Conservation (phyloP, 2,113 vertebrate genomes). For the Tachysurus fulvidraco region DNA sequence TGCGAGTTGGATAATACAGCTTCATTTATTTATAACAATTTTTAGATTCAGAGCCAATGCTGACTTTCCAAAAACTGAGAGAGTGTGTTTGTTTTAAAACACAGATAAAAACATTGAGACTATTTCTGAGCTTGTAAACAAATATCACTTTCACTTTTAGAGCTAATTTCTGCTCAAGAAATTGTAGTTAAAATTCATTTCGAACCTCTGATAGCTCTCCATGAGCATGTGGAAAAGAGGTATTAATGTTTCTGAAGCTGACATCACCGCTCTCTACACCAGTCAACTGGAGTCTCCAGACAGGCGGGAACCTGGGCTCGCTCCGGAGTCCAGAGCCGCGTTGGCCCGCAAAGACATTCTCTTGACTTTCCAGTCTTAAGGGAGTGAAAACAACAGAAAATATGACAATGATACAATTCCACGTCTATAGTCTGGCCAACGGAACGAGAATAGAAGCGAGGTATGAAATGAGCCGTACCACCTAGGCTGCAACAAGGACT, state of each 20-base stretch:
- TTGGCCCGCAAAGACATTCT: slow-evolving; percentile 16
- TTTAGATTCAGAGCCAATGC: background rate
- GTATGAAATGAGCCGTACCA: slow-evolving; percentile 30
- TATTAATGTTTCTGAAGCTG: slow-evolving; percentile 35
- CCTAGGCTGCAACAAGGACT: slow-evolving; percentile 10
- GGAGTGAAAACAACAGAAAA: slow-evolving; percentile 32
- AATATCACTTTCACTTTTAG: background rate
- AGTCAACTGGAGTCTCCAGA: slow-evolving; percentile 53
- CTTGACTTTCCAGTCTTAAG: slow-evolving; percentile 56
- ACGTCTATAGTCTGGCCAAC: slow-evolving; percentile 16
- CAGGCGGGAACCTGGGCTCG: slow-evolving; percentile 54
- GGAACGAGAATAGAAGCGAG: slow-evolving; percentile 27
- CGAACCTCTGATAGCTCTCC: background rate
- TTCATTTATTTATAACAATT: background rate
- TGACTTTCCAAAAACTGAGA: background rate
- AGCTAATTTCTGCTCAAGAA: background rate
- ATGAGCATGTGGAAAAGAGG: slow-evolving; percentile 38
- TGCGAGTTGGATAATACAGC: background rate
- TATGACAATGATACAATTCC: slow-evolving; percentile 35
- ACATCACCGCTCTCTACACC: slow-evolving; percentile 36
- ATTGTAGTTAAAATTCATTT: background rate
- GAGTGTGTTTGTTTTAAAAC: background rate
- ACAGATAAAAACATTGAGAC: background rate
- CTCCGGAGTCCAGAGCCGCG: slow-evolving; percentile 30
- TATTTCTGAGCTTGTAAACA: background rate